Evolutionary conservation across 92 coral and sea anemone species (phyloP).

Genomic region (Heliopora coerulea): DNA sequence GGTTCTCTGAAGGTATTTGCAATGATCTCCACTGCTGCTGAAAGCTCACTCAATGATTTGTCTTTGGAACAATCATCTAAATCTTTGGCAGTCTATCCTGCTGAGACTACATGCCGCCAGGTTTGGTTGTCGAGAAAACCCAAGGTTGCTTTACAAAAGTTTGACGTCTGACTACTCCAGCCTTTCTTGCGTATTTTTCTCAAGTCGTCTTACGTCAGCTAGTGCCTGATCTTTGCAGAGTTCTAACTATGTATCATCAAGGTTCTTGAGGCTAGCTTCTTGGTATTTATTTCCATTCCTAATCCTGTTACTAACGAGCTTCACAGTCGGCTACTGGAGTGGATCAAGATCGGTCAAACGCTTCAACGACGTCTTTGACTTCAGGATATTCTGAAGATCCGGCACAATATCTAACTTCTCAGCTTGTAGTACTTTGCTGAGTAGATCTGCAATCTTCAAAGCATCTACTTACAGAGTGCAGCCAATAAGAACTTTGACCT

Average conservation of each 20-base stretch:
- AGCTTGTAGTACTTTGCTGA: constrained; percentile 22
- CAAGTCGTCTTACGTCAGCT: constrained; percentile 33
- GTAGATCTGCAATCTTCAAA: constrained; percentile 17
- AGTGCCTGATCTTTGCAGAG: constrained; percentile 15
- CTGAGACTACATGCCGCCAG: neutral
- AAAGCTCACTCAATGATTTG: constrained; percentile 22
- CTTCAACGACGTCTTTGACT: constrained; percentile 26
- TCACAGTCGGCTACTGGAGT: constrained; percentile 34
- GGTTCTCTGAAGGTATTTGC: constrained; percentile 24
- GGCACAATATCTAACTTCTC: too few relatives aligned
- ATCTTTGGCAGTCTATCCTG: neutral
- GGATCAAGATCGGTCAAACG: constrained; percentile 20
- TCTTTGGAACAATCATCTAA: neutral
- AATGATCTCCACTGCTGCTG: constrained; percentile 12
- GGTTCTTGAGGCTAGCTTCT: constrained; percentile 8
- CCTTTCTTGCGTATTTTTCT: constrained; percentile 26
- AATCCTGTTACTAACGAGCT: constrained; percentile 23
- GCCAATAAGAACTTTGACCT: constrained; percentile 20
- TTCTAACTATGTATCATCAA: constrained; percentile 5
- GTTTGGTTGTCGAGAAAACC: constrained; percentile 32
- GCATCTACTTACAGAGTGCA: constrained; percentile 30
- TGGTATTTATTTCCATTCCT: constrained; percentile 28
- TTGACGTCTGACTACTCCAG: constrained; percentile 23
- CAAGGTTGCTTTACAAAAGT: constrained; percentile 29
- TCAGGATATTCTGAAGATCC: too few relatives aligned